These are phyloP conservation scores for Oeneis ivallda DNA, from an alignment of 2,888 invertebrate species.

Conservation along the genomic window DNA sequence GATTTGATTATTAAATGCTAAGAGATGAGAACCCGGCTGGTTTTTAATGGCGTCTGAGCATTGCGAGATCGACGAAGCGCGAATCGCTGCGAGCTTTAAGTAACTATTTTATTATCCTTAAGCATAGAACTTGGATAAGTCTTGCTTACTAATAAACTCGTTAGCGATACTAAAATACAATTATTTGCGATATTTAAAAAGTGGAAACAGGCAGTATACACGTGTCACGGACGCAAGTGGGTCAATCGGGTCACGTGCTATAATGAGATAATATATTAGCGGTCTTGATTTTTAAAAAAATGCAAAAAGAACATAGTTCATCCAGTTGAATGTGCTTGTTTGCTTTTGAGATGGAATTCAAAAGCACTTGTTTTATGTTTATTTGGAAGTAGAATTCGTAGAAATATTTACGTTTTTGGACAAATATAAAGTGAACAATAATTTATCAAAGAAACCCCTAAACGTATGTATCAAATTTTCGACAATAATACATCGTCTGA, in stretches of 20 bases:
- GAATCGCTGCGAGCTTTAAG: slow-evolving; percentile 29
- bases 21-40: slow-evolving; percentile 16
- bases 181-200: background rate
- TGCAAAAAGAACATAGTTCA: too few species aligned
- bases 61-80: slow-evolving; percentile 23
- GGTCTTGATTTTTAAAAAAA: too few species aligned
- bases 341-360: too few species aligned
- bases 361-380: too few species aligned
- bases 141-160: slow-evolving; percentile 14
- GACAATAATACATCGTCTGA: slow-evolving; percentile 6
- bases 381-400: background rate
- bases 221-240: too few species aligned
- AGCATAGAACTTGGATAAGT: slow-evolving; percentile 24
- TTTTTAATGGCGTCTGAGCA: slow-evolving; percentile 34
- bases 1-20: slow-evolving; percentile 28
- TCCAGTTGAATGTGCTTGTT: too few species aligned
- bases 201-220: too few species aligned
- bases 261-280: too few species aligned
- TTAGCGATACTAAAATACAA: slow-evolving; percentile 1
- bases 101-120: slow-evolving; percentile 27
- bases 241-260: too few species aligned
- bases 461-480: slow-evolving; percentile 12
- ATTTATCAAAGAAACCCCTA: slow-evolving; percentile 19
- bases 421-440: slow-evolving; percentile 17
- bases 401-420: slow-evolving; percentile 6